Evolutionary conservation across 2,888 invertebrate genomes (phyloP).

Genomic region (Cabera pusaria): DNA sequence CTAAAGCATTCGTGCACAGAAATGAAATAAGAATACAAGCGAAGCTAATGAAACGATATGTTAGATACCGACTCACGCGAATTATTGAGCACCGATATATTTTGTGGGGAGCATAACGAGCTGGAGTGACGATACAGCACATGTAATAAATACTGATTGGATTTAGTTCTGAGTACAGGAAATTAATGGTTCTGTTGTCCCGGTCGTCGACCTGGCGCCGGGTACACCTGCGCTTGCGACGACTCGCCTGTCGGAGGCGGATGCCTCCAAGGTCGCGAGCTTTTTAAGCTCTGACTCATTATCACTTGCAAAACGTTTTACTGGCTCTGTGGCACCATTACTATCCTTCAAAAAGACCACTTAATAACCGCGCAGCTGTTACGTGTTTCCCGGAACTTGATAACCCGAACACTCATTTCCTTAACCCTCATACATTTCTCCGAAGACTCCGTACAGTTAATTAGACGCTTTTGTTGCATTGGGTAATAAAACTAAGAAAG

Average conservation of each 20-base stretch:
- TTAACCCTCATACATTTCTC: slow-evolving; percentile 23
- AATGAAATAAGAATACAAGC: slow-evolving; percentile 25
- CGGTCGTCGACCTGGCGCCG: slow-evolving; percentile 63
- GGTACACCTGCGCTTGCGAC: slow-evolving; percentile 65
- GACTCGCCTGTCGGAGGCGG: slow-evolving; percentile 52
- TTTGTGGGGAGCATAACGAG: slow-evolving; percentile 7
- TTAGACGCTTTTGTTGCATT: slow-evolving; percentile 23
- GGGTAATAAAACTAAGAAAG: slow-evolving; percentile 33
- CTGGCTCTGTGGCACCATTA: slow-evolving; percentile 27
- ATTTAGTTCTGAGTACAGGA: slow-evolving; percentile 39
- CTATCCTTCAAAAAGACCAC: slow-evolving; percentile 26
- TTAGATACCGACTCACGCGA: slow-evolving; percentile 9
- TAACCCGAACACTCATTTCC: slow-evolving; percentile 24
- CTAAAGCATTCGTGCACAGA: slow-evolving; percentile 8
- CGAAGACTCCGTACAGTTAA: slow-evolving; percentile 27
- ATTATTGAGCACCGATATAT: slow-evolving; percentile 5
- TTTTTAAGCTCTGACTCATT: slow-evolving; percentile 48
- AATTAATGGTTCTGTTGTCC: slow-evolving; percentile 48
- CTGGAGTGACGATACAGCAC: slow-evolving; percentile 6
- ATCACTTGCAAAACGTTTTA: slow-evolving; percentile 24
- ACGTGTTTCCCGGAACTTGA: slow-evolving; percentile 29
- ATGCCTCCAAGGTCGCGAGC: slow-evolving; percentile 60
- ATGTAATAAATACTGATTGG: slow-evolving; percentile 34
- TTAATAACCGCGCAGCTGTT: slow-evolving; percentile 29
- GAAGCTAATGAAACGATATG: slow-evolving; percentile 11